Conservation (phyloP, 1,140 invertebrate genomes). For the Drosophila eugracilis region DNA sequence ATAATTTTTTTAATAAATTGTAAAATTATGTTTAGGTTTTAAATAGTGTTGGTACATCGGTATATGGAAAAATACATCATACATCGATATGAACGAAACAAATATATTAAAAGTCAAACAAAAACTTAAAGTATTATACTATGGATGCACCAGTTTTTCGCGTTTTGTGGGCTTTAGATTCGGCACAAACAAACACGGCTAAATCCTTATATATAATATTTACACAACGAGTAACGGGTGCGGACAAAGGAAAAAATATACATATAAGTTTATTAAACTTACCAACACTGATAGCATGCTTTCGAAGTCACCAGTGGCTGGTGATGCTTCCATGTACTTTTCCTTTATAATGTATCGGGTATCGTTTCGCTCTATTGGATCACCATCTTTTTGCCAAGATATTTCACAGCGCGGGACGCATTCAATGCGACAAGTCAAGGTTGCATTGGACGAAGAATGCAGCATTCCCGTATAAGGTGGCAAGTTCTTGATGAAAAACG, state of each 20-base stretch:
- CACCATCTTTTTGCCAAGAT: constrained; percentile 92
- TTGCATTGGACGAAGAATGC: constrained; percentile 88
- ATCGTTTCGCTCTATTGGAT: constrained; percentile 87
- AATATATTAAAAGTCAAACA: too few relatives aligned
- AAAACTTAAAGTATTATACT: too few relatives aligned
- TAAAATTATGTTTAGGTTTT: too few relatives aligned
- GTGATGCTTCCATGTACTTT: constrained; percentile 88
- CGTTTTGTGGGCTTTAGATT: too few relatives aligned
- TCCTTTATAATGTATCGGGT: constrained; percentile 89
- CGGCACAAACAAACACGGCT: too few relatives aligned
- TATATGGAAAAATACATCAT: too few relatives aligned
- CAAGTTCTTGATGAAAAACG: constrained; percentile 93
- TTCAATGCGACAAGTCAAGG: constrained; percentile 94
- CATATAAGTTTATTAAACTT: constrained; percentile 58
- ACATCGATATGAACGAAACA: too few relatives aligned
- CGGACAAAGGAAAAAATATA: not conserved
- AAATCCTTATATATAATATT: too few relatives aligned
- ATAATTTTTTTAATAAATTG: too few relatives aligned
- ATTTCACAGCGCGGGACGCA: constrained; percentile 94
- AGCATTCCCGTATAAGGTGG: constrained; percentile 92
- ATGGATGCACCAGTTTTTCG: too few relatives aligned
- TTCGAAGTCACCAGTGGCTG: constrained; percentile 93
- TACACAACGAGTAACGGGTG: too few relatives aligned
- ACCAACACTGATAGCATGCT: constrained; percentile 93
- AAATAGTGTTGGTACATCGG: too few relatives aligned